phyloP scores from a whole-genome alignment of 2,797 vertebrate species.

The Adrianichthys oophorus region DNA sequence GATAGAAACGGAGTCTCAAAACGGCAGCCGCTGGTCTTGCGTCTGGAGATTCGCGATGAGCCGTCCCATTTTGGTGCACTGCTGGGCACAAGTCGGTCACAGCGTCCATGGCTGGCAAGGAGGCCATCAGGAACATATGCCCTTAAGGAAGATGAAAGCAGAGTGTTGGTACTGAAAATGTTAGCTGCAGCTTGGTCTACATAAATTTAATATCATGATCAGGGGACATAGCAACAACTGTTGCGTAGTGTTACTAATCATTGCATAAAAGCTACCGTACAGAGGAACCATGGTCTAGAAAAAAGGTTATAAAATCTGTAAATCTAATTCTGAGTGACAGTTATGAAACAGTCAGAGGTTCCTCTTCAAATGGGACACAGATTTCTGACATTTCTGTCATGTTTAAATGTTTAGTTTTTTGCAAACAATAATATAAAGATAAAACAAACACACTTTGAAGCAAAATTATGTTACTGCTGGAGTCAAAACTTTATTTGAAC shows the following conservation, averaged over 20 bases:
- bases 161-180: conserved; percentile 16
- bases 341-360: conserved; percentile 13
- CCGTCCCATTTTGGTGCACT: conserved; percentile 75
- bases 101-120: conserved; percentile 64
- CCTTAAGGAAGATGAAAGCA: conserved; percentile 39
- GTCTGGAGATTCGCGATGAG: conserved; percentile 57
- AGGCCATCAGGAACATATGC: conserved; percentile 46
- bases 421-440: too few species aligned
- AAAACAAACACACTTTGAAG: too few species aligned
- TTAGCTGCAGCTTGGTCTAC: background rate
- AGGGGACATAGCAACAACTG: conserved; percentile 17
- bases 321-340: conserved; percentile 41
- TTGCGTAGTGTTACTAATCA: conserved; percentile 46
- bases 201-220: conserved; percentile 18
- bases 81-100: conserved; percentile 61
- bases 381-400: background rate
- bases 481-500: too few species aligned
- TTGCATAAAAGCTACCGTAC: conserved; percentile 47
- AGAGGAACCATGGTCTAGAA: conserved; percentile 38
- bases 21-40: conserved; percentile 48
- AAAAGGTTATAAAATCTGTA: conserved; percentile 48
- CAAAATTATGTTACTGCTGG: too few species aligned
- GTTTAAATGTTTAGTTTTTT: background rate
- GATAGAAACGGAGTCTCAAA: conserved; percentile 75
- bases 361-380: conserved; percentile 4